phyloP scores from a whole-genome alignment of 2,888 invertebrate genomes.

The Dryobota labecula region DNA sequence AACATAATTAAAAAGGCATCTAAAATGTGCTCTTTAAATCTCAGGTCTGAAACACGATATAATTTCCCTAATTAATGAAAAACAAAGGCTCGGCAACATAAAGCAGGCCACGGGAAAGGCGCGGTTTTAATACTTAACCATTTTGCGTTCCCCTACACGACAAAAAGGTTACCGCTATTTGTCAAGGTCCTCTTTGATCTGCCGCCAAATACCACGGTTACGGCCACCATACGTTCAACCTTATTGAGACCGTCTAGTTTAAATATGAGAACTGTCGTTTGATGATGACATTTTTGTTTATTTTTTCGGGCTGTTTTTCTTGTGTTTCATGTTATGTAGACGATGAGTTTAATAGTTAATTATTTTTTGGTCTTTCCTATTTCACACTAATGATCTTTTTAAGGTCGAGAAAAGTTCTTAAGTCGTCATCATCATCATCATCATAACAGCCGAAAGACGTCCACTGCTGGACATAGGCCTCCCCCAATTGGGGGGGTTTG shows the following conservation, averaged over 20 bases:
- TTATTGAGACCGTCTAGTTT: conserved; percentile 16
- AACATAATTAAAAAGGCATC: neutral
- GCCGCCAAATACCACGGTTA: conserved; percentile 60
- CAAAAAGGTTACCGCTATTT: conserved; percentile 51
- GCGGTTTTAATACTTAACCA: conserved; percentile 56
- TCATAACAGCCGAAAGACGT: no score
- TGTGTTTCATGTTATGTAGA: neutral
- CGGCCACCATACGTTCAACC: conserved; percentile 25
- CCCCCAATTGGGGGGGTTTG: no score
- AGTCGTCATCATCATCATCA: no score
- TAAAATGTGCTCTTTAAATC: neutral
- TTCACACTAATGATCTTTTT: neutral
- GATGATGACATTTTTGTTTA: conserved; percentile 3
- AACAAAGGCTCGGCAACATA: conserved; percentile 39
- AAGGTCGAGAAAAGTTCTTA: no score
- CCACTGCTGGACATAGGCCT: no score
- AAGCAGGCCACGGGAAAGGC: conserved; percentile 40
- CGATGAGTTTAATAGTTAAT: neutral
- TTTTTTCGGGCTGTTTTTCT: neutral
- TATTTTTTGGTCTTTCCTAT: neutral
- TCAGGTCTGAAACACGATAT: neutral
- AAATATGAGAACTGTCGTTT: conserved; percentile 30
- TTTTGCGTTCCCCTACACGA: conserved; percentile 46
- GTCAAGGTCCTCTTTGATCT: conserved; percentile 66
- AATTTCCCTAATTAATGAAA: conserved; percentile 45